Base-by-base conservation (phyloP, 2,888 invertebrate species). In the Spilosoma lubricipeda region DNA sequence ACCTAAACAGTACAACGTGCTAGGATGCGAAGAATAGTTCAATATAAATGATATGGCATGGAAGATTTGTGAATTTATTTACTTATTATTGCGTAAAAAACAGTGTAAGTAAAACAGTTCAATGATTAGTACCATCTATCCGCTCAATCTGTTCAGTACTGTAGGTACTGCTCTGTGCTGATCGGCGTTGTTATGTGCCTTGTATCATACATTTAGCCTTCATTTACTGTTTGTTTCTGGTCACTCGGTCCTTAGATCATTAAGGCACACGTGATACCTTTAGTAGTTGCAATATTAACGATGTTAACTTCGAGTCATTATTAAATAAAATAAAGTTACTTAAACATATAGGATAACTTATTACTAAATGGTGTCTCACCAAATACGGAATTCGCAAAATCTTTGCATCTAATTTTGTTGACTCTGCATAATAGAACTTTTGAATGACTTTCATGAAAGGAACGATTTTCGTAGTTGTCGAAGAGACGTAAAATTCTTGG, bases 311-410 rank as follows among this genome's bases (percentile, higher is more conserved):
- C 23, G 9, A 9, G 23, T 9, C 20, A 48, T 48, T 48, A 48
- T 48, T 20, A 48, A 20, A 20, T 56, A n/a, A 1, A 56, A n/a
- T n/a, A n/a, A 20, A 56, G 2, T 56, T 8, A 56, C n/a, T 11
- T 27, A 56, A 11, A 59, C 9, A n/a, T 20, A 23, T n/a, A n/a
- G 0, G 20, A 52, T 1, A n/a, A 56, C 13, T n/a, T 59, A 45
- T 67, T 48, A 67, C 15, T 15, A 33, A 45, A 20, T 27, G n/a
- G 18, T 56, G 68, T 67, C 93, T 92, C 90, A 97, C 97, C 90
- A 96, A 93, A 85, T 98, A 98, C 0, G 98, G 97, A 89, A 98
- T 90, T 80, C 97, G 96, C 74, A 98, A 88, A 73, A 98, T 97
- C 89, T 97, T 97, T 0, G 97, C 97, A 80, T 98, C 96, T 30